These are phyloP conservation scores for Zophobas atratus DNA, from an alignment of 1,140 invertebrate genomes.

Conservation along the genomic window DNA sequence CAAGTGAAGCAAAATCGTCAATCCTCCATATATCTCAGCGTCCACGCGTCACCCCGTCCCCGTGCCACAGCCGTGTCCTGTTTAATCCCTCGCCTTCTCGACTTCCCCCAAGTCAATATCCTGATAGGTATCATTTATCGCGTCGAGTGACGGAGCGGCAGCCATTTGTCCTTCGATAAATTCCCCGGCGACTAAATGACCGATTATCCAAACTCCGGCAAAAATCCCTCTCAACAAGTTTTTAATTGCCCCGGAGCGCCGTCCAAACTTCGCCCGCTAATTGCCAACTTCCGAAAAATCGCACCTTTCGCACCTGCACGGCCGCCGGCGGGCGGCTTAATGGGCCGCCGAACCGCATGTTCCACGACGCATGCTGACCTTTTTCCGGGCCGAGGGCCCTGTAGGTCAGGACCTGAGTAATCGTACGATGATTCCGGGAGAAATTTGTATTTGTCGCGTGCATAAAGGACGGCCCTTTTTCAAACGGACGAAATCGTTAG, in stretches of 20 bases:
- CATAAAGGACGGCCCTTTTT: neutral
- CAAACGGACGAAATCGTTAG: neutral
- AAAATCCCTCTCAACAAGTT: neutral
- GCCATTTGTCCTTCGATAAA: constrained; percentile 33
- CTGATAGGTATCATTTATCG: constrained; percentile 35
- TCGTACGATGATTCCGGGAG: neutral
- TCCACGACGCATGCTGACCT: neutral
- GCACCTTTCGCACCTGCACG: too few relatives aligned
- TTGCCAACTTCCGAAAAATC: neutral
- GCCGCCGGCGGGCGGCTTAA: neutral
- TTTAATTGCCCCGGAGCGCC: neutral
- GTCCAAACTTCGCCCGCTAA: neutral
- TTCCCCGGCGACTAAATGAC: constrained; percentile 10
- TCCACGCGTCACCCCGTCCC: too few relatives aligned
- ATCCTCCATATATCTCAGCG: too few relatives aligned
- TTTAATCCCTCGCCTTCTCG: constrained; percentile 3
- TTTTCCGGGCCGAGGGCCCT: neutral
- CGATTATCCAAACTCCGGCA: constrained; percentile 1
- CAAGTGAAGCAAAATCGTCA: too few relatives aligned
- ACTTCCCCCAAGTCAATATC: constrained; percentile 15
- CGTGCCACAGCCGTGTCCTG: neutral
- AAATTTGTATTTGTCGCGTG: neutral
- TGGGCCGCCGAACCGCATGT: neutral
- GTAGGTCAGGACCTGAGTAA: neutral
- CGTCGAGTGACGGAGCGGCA: constrained; percentile 6